A percentile compares a stretch with the other conserved stretches of the same genome.
Evolutionary conservation across 2,888 invertebrate species (phyloP).

Genomic region (Siphonodentalium dalli): DNA sequence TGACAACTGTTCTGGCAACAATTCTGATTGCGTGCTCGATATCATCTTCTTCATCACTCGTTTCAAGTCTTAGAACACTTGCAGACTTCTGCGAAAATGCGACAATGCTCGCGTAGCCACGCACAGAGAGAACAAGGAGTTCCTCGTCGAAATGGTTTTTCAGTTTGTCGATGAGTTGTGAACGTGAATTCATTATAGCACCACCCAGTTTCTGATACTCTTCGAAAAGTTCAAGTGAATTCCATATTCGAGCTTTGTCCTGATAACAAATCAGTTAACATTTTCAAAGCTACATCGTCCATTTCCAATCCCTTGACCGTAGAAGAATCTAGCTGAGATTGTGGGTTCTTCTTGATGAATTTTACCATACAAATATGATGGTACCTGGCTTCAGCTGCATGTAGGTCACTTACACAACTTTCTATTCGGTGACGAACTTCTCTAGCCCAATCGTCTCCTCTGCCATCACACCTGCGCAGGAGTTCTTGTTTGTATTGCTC

Average conservation of each 20-base stretch:
- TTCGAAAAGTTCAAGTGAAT: constrained; percentile 1
- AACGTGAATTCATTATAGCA: not conserved
- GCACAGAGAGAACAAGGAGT: constrained; percentile 5
- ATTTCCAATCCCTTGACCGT: too few relatives aligned
- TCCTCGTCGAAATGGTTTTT: constrained; percentile 12
- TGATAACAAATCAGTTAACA: too few relatives aligned
- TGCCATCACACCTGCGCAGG: constrained; percentile 2
- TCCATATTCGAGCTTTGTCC: constrained; percentile 6
- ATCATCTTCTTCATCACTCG: constrained; percentile 9
- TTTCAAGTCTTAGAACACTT: constrained; percentile 7
- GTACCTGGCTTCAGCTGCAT: too few relatives aligned
- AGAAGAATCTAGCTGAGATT: too few relatives aligned
- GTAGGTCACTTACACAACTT: too few relatives aligned
- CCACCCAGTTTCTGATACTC: not conserved
- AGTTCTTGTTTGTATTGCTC: not conserved
- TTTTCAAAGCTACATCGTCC: too few relatives aligned
- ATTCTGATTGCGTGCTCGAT: constrained; percentile 3
- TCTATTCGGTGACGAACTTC: constrained; percentile 9
- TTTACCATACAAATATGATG: too few relatives aligned
- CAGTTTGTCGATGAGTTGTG: not conserved
- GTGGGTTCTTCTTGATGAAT: too few relatives aligned
- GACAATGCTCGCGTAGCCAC: constrained; percentile 19
- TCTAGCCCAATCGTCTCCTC: constrained; percentile 6
- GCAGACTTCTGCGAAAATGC: constrained; percentile 12
- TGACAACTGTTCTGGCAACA: constrained; percentile 7